phyloP scores from a whole-genome alignment of 2,888 invertebrate species.

The Lamellibrachia columna region DNA sequence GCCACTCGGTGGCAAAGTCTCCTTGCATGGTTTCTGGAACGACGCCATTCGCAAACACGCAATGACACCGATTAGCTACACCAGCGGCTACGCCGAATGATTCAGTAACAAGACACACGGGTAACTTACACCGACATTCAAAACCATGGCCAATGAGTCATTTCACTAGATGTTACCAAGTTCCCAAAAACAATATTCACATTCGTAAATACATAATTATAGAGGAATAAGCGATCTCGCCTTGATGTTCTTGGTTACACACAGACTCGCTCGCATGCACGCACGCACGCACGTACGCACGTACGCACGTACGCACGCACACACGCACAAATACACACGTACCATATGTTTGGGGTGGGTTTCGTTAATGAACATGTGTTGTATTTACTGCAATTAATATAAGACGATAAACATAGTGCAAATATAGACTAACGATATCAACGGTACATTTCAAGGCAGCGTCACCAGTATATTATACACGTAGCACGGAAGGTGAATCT shows the following conservation, averaged over 20 bases:
- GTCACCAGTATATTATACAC: background rate
- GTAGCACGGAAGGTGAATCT: background rate
- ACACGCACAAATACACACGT: background rate
- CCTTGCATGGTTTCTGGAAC: background rate
- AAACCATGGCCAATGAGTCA: background rate
- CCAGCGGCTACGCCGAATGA: background rate
- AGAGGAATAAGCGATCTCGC: no score
- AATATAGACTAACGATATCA: background rate
- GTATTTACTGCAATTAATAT: background rate
- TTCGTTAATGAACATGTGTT: background rate
- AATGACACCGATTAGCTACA: background rate
- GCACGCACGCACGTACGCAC: background rate
- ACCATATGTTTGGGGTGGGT: background rate
- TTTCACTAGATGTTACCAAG: background rate
- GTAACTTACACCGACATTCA: background rate
- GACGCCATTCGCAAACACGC: no score
- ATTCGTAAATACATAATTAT: background rate
- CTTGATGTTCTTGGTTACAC: no score
- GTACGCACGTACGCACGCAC: background rate
- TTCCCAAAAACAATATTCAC: background rate
- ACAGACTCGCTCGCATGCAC: background rate
- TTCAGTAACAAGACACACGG: background rate
- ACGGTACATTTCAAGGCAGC: background rate
- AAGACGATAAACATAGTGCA: background rate
- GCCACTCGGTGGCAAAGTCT: background rate